phyloP scores from a whole-genome alignment of 2,797 vertebrate species.

The Echiichthys vipera region DNA sequence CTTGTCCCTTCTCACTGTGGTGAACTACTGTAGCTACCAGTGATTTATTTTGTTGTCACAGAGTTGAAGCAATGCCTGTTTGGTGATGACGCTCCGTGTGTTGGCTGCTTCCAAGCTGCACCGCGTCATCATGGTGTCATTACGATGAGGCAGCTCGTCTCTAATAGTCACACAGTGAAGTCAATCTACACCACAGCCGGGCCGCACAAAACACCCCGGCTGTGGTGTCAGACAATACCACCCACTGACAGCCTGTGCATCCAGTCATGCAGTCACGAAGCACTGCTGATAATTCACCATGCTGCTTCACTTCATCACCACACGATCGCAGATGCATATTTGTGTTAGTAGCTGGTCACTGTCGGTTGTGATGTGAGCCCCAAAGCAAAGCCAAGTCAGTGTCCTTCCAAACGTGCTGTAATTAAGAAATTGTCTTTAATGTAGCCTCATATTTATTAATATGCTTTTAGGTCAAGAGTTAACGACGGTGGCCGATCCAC shows the following conservation, averaged over 20 bases:
- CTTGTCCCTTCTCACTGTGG: too few species aligned
- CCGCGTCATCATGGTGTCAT: slow-evolving; percentile 82
- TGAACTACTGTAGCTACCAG: too few species aligned
- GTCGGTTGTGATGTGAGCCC: not conserved
- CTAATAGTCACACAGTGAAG: slow-evolving; percentile 77
- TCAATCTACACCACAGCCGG: slow-evolving; percentile 74
- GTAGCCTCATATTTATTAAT: too few species aligned
- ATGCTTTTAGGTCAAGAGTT: too few species aligned
- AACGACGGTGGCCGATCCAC: too few species aligned
- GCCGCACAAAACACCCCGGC: slow-evolving; percentile 46
- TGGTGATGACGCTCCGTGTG: not conserved
- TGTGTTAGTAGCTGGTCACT: not conserved
- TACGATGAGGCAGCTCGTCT: slow-evolving; percentile 85
- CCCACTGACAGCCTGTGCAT: slow-evolving; percentile 38
- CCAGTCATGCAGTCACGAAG: not conserved
- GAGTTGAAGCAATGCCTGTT: not conserved
- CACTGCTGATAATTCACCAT: not conserved
- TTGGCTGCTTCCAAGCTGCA: not conserved
- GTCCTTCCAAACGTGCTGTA: not conserved
- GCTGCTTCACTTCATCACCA: not conserved
- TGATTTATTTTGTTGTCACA: too few species aligned
- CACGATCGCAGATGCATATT: not conserved
- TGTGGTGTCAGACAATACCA: slow-evolving; percentile 37
- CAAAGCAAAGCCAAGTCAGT: not conserved
- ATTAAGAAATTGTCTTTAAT: not conserved